Evolutionary conservation across 53 echinoderm and acorn worm species (phyloP).

Genomic region (Apostichopus leukothele): DNA sequence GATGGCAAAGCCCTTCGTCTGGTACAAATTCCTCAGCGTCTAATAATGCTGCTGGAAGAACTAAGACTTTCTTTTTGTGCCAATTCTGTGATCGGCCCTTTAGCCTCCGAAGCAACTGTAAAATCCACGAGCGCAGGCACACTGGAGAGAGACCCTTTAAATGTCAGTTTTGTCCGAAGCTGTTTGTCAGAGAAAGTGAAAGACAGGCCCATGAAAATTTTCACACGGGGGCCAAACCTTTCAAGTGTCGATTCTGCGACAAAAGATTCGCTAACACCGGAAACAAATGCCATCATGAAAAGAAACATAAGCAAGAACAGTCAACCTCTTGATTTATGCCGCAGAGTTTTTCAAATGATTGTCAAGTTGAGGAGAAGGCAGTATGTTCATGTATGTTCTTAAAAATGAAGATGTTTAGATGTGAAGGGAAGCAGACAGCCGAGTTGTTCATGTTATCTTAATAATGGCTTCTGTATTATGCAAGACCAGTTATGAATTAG

Average conservation of each 20-base stretch:
- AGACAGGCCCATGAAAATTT: constrained; percentile 32
- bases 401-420: too few species aligned
- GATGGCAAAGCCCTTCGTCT: background rate
- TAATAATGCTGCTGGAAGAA: background rate
- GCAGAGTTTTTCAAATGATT: too few species aligned
- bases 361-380: too few species aligned
- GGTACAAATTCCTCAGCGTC: background rate
- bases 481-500: too few species aligned
- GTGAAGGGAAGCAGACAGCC: too few species aligned
- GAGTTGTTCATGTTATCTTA: too few species aligned
- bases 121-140: constrained; percentile 53
- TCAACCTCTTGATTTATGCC: too few species aligned
- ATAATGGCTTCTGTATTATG: too few species aligned
- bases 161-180: constrained; percentile 44
- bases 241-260: constrained; percentile 47
- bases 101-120: constrained; percentile 45
- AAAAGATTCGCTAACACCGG: constrained; percentile 47
- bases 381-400: too few species aligned
- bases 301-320: background rate
- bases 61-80: constrained; percentile 24
- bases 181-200: constrained; percentile 9
- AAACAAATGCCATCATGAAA: constrained; percentile 51
- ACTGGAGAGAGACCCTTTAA: constrained; percentile 50
- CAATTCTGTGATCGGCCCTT: constrained; percentile 49
- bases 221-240: constrained; percentile 55